Evolutionary conservation across 2,113 vertebrate species (phyloP).

Genomic region (Mungos mungo): DNA sequence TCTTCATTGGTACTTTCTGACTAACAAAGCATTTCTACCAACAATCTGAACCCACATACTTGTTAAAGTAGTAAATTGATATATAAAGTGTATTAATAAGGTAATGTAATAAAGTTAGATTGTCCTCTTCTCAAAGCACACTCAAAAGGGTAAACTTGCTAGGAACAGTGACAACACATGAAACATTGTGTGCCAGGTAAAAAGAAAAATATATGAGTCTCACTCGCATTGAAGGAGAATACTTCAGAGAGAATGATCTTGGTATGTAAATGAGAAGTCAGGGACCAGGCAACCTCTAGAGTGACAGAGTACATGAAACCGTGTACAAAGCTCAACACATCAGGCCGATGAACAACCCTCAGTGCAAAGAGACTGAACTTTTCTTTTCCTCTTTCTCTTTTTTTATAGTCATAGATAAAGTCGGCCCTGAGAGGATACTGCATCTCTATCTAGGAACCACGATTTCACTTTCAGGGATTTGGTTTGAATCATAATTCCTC

Average conservation of each 20-base stretch:
- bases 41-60: neutral
- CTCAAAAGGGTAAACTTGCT: neutral
- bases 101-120: neutral
- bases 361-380: neutral
- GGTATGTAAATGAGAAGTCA: constrained; percentile 29
- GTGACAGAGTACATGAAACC: neutral
- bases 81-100: neutral
- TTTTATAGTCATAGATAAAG: neutral
- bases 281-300: neutral
- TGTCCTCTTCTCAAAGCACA: neutral
- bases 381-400: neutral
- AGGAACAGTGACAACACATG: neutral
- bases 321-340: neutral
- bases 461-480: neutral
- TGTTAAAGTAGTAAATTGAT: neutral
- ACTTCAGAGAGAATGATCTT: neutral
- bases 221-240: neutral
- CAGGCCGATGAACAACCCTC: neutral
- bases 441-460: neutral
- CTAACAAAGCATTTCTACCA: neutral
- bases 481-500: neutral
- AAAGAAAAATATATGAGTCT: neutral
- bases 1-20: neutral
- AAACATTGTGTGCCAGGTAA: neutral
- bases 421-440: neutral